Conservation (phyloP, 2,888 invertebrate species). For the Heteromyza rotundicornis region DNA sequence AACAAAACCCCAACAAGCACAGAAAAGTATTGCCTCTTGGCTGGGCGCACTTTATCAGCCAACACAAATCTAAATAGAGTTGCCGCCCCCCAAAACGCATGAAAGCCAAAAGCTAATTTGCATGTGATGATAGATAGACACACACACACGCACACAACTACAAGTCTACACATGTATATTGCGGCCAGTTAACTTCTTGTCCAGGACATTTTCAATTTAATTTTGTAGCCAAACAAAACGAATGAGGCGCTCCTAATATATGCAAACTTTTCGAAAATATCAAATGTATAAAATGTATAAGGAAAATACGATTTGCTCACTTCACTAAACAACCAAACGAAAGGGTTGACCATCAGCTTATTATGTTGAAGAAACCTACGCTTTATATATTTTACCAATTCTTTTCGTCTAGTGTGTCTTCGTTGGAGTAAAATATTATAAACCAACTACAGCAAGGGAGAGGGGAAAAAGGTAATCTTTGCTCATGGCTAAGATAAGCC, state of each 20-base stretch:
- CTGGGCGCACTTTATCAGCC: constrained; percentile 52
- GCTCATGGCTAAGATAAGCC: no score
- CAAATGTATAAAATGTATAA: not conserved
- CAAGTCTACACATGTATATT: no score
- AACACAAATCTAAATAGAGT: constrained; percentile 52
- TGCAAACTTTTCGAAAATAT: constrained; percentile 4
- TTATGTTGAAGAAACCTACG: no score
- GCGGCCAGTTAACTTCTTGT: not conserved
- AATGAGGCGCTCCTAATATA: not conserved
- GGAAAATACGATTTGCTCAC: not conserved
- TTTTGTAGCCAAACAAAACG: constrained; percentile 4
- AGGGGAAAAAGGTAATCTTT: no score
- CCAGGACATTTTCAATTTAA: constrained; percentile 2
- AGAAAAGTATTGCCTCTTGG: not conserved
- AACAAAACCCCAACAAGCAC: no score
- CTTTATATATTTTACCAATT: no score
- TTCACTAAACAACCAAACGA: no score
- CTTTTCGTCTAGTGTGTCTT: no score
- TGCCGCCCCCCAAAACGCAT: constrained; percentile 19
- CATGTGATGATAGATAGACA: not conserved
- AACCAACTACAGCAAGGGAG: no score
- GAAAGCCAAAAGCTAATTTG: not conserved
- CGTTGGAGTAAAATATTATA: no score
- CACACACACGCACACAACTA: not conserved
- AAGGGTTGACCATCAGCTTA: no score